A percentile compares a stretch with the other conserved stretches of the same genome.
Evolutionary conservation across 1,140 invertebrate genomes (phyloP).

Genomic region (Drosophila mojavensis): DNA sequence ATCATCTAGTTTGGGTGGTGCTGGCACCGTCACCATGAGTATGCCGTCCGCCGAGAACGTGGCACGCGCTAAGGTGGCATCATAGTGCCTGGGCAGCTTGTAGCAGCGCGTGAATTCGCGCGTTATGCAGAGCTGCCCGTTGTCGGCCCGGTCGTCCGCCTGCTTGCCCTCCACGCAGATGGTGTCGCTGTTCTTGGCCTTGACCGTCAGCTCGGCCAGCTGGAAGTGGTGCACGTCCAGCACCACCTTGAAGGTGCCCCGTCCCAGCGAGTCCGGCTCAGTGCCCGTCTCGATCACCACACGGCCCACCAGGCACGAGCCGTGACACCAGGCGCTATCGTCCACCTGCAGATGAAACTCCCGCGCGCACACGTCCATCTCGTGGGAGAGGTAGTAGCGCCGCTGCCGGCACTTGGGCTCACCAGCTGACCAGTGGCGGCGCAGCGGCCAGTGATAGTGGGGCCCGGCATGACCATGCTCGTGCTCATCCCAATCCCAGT

Average conservation of each 20-base stretch:
- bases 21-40: conserved; percentile 77
- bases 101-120: conserved; percentile 72
- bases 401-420: conserved; percentile 71
- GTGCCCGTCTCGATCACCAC: conserved; percentile 74
- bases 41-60: conserved; percentile 80
- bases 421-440: conserved; percentile 65
- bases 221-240: conserved; percentile 80
- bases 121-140: conserved; percentile 72
- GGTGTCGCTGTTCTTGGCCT: conserved; percentile 75
- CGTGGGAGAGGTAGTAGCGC: conserved; percentile 64
- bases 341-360: conserved; percentile 75
- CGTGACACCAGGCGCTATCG: conserved; percentile 75
- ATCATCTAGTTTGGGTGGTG: conserved; percentile 78
- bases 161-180: conserved; percentile 76
- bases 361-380: conserved; percentile 72
- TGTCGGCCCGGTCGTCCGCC: conserved; percentile 69
- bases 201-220: conserved; percentile 65
- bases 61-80: conserved; percentile 72
- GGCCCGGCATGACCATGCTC: conserved; percentile 55
- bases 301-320: conserved; percentile 71
- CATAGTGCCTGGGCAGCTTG: conserved; percentile 78
- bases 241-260: conserved; percentile 78
- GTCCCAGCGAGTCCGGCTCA: conserved; percentile 67
- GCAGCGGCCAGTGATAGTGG: conserved; percentile 64
- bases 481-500: conserved; percentile 76